These are phyloP conservation scores for Hydrotaea cyrtoneurina DNA, from an alignment of 2,888 invertebrate genomes.

Conservation along the genomic window DNA sequence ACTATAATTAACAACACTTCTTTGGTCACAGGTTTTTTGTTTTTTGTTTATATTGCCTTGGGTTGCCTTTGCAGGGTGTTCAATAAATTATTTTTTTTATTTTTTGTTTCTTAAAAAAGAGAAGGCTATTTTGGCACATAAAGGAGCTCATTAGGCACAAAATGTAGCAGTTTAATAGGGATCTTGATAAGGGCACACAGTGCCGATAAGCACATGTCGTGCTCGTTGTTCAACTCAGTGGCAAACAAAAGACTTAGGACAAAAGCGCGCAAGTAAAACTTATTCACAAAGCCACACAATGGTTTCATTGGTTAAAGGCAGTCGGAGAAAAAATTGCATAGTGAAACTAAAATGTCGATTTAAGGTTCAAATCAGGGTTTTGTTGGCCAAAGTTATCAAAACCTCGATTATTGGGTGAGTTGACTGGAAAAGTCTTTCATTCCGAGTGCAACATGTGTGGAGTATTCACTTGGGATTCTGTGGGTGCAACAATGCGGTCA, in stretches of 20 bases:
- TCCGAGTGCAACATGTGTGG: no score
- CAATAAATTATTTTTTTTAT: neutral
- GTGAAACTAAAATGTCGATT: no score
- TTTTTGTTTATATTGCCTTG: neutral
- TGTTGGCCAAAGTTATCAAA: no score
- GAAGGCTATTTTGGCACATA: neutral
- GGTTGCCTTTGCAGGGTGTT: neutral
- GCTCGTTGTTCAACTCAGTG: neutral
- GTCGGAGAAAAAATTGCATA: constrained; percentile 5
- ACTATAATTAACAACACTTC: neutral
- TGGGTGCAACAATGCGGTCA: no score
- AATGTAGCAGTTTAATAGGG: neutral
- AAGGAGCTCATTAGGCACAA: constrained; percentile 22
- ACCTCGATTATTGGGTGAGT: no score
- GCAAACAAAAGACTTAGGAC: constrained; percentile 47
- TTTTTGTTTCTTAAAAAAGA: neutral
- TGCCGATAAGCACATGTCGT: constrained; percentile 4
- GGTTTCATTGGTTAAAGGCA: neutral
- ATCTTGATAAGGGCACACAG: constrained; percentile 13
- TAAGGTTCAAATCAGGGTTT: no score
- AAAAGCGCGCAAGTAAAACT: constrained; percentile 23
- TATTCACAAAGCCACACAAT: no score
- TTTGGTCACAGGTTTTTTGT: neutral
- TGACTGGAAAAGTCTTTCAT: no score
- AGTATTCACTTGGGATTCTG: no score